A percentile compares a stretch with the other conserved stretches of the same genome.
Evolutionary conservation across 2,113 vertebrate genomes (phyloP).

Genomic region (Callaeas wilsoni): DNA sequence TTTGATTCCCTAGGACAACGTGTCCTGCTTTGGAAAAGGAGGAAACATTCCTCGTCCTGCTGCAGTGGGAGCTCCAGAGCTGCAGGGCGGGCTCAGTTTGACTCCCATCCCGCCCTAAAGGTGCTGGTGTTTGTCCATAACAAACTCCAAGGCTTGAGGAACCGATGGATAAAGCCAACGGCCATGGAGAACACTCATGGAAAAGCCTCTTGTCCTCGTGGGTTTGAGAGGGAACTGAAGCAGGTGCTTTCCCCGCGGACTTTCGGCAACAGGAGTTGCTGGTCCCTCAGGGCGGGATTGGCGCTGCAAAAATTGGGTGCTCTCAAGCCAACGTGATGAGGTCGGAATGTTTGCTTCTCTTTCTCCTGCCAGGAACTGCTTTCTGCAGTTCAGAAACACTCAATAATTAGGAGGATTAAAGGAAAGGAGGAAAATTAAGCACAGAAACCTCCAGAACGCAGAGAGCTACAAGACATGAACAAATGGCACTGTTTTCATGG

Average conservation of each 20-base stretch:
- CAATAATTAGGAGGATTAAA: neutral
- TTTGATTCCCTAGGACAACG: neutral
- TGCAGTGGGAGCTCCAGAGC: neutral
- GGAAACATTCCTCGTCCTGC: neutral
- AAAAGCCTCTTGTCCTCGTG: neutral
- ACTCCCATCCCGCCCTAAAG: neutral
- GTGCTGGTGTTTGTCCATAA: neutral
- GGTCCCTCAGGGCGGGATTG: neutral
- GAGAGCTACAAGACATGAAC: neutral
- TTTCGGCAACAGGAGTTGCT: neutral
- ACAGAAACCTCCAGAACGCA: neutral
- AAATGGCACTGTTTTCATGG: neutral
- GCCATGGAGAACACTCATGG: neutral
- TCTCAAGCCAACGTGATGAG: neutral
- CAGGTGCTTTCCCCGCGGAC: neutral
- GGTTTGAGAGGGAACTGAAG: neutral
- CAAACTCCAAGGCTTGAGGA: neutral
- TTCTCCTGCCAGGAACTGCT: neutral
- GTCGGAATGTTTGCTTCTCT: neutral
- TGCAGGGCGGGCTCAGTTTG: neutral
- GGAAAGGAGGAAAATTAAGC: neutral
- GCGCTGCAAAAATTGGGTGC: too few species aligned
- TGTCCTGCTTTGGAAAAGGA: neutral
- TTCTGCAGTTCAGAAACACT: neutral
- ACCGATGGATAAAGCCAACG: neutral